Evolutionary conservation across 2,113 vertebrate genomes (phyloP).

Genomic region (Lipotes vexillifer): DNA sequence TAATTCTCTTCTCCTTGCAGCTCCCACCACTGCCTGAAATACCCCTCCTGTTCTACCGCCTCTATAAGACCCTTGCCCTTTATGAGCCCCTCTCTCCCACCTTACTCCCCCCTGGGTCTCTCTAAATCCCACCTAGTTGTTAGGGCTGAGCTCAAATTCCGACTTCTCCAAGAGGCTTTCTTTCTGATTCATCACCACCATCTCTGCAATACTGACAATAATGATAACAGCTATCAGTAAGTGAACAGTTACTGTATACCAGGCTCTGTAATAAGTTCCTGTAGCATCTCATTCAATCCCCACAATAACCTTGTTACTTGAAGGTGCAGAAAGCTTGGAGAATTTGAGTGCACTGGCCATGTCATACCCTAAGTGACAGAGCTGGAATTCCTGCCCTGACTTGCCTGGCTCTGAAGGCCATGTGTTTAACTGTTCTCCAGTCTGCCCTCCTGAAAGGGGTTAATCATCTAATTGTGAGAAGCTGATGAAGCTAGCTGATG

Average conservation of each 20-base stretch:
- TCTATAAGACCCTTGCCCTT: neutral
- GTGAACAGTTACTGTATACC: neutral
- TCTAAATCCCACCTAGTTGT: neutral
- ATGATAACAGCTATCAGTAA: neutral
- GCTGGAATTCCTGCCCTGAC: neutral
- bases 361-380: neutral
- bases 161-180: neutral
- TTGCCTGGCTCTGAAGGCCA: neutral
- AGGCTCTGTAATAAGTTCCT: neutral
- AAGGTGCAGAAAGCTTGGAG: neutral
- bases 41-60: neutral
- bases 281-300: neutral
- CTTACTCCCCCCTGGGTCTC: neutral
- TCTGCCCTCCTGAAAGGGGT: neutral
- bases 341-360: neutral
- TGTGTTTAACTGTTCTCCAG: neutral
- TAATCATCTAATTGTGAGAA: neutral
- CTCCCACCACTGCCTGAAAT: neutral
- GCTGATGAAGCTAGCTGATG: neutral
- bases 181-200: neutral
- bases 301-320: neutral
- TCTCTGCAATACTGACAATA: neutral
- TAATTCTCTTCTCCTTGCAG: neutral
- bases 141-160: neutral
- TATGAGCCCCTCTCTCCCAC: neutral